Conservation (phyloP, 2,888 invertebrate species). For the Xanthia togata region DNA sequence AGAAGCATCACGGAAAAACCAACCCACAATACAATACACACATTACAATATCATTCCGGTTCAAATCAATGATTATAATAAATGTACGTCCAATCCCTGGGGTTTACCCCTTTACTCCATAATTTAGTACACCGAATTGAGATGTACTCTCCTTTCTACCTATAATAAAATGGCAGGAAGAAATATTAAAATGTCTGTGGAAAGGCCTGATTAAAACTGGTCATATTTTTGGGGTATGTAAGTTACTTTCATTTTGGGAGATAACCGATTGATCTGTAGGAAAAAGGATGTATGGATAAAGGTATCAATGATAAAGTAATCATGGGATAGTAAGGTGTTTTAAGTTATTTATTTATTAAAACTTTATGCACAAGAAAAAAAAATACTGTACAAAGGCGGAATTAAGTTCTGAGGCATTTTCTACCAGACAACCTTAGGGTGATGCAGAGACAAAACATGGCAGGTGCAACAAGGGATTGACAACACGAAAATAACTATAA, state of each 20-base stretch:
- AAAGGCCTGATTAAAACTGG: conserved; percentile 36
- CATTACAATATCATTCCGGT: conserved; percentile 36
- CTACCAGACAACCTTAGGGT: too few relatives aligned
- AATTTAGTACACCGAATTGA: conserved; percentile 59
- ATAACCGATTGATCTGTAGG: not conserved
- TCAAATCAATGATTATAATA: conserved; percentile 62
- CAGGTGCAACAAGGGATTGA: too few relatives aligned
- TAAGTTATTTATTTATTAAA: too few relatives aligned
- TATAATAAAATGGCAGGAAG: conserved; percentile 48
- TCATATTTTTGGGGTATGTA: conserved; percentile 19
- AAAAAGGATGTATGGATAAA: too few relatives aligned
- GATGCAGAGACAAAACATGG: too few relatives aligned
- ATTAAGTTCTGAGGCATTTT: too few relatives aligned
- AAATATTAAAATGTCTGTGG: conserved; percentile 52
- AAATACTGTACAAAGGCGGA: too few relatives aligned
- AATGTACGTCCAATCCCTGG: conserved; percentile 18
- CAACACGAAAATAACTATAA: too few relatives aligned
- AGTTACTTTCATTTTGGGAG: conserved; percentile 3
- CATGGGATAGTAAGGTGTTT: not conserved
- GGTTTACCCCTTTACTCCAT: conserved; percentile 23
- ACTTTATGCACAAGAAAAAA: too few relatives aligned
- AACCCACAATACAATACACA: conserved; percentile 45
- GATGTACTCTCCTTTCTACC: conserved; percentile 6
- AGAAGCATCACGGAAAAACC: conserved; percentile 42
- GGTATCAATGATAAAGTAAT: not conserved